Conservation (phyloP, 2,797 vertebrate species). For the Dallia pectoralis region DNA sequence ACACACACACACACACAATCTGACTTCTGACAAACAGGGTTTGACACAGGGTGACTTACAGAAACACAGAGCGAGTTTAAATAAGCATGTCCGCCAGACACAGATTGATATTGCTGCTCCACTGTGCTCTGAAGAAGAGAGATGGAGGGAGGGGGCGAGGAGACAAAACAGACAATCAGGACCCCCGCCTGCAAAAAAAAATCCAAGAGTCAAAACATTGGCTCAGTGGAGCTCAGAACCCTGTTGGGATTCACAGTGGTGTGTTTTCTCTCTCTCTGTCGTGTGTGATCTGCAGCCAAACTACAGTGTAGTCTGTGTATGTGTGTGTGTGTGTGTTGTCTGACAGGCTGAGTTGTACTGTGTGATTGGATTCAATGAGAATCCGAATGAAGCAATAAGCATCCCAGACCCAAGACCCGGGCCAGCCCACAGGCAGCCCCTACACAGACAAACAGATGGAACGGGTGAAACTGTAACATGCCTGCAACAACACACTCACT, state of each 20-base stretch:
- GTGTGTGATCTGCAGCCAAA: background rate
- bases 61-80: conserved; percentile 10
- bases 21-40: background rate
- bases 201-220: conserved; percentile 29
- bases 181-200: background rate
- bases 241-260: conserved; percentile 37
- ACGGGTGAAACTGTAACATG: background rate
- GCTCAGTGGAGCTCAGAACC: conserved; percentile 36
- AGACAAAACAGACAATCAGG: background rate
- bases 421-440: background rate
- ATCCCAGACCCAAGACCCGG: conserved; percentile 37
- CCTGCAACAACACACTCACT: background rate
- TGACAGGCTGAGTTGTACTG: conserved; percentile 46
- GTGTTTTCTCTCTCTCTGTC: too few species aligned
- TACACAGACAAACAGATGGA: background rate
- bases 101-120: conserved; percentile 13
- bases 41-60: background rate
- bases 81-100: conserved; percentile 8
- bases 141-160: conserved; percentile 3
- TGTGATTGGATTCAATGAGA: conserved; percentile 61
- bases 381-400: conserved; percentile 64
- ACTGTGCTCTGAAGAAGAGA: background rate
- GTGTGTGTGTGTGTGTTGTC: background rate
- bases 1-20: background rate
- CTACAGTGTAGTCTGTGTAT: background rate